These are phyloP conservation scores for Alosa sapidissima DNA, from an alignment of 2,797 vertebrate species.

Conservation along the genomic window DNA sequence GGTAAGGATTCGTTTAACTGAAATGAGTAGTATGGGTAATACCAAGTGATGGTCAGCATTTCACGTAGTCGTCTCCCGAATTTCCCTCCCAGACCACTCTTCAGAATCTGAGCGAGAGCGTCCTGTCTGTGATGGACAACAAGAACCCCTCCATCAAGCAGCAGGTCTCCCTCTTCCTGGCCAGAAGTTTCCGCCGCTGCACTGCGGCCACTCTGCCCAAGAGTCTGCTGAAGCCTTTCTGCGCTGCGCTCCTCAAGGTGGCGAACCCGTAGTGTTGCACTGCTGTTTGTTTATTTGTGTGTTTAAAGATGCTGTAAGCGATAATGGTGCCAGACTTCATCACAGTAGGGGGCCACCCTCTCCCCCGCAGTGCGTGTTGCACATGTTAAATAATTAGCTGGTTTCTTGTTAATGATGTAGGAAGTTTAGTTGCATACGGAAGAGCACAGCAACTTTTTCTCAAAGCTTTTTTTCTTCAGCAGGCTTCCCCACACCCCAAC, in stretches of 20 bases:
- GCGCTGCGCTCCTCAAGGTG: conserved; percentile 95
- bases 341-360: background rate
- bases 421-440: background rate
- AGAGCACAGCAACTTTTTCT: background rate
- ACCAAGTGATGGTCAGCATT: background rate
- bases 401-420: background rate
- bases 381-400: background rate
- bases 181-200: conserved; percentile 92
- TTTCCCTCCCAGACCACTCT: conserved; percentile 81
- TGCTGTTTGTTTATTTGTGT: background rate
- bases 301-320: conserved; percentile 1
- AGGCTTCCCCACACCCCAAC: too few relatives aligned
- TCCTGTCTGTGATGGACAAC: conserved; percentile 96
- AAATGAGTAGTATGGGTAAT: background rate
- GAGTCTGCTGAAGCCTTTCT: conserved; percentile 89
- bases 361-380: background rate
- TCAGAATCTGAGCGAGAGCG: conserved; percentile 92
- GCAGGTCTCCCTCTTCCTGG: conserved; percentile 93
- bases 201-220: conserved; percentile 88
- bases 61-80: background rate
- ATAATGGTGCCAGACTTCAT: background rate
- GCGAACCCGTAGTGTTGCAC: background rate
- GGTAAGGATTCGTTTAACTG: background rate
- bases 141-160: conserved; percentile 99
- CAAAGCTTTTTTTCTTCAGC: background rate